Evolutionary conservation across 2,113 vertebrate genomes (phyloP).

Genomic region (Tursiops truncatus): DNA sequence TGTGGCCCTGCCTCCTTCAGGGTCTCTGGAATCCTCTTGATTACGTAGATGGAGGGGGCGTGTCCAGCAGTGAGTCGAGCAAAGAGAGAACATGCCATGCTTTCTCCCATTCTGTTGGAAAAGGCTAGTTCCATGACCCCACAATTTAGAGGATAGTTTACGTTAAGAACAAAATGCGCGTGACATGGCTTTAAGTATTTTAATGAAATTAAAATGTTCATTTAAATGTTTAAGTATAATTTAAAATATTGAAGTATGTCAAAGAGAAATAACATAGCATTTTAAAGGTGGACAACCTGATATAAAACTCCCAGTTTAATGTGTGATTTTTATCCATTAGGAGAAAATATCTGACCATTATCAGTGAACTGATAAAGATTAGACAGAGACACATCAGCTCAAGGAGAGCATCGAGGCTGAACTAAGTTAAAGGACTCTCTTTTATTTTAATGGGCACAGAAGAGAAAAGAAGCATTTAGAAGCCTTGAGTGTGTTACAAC

Average conservation of each 20-base stretch:
- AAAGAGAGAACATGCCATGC: background rate
- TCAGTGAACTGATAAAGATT: background rate
- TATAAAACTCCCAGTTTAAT: background rate
- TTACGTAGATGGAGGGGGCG: fast-evolving
- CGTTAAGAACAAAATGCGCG: background rate
- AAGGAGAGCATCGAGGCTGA: background rate
- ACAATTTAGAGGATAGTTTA: background rate
- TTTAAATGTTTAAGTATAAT: background rate
- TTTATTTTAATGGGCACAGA: background rate
- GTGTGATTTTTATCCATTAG: background rate
- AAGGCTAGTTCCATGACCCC: background rate
- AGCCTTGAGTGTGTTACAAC: background rate
- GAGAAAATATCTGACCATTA: background rate
- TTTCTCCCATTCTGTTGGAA: fast-evolving
- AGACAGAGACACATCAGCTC: background rate
- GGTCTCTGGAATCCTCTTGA: background rate
- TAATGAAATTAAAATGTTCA: background rate
- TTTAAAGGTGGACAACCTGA: background rate
- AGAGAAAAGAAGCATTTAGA: background rate
- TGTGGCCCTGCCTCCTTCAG: background rate
- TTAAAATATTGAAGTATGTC: background rate
- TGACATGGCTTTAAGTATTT: background rate
- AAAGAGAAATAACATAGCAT: background rate
- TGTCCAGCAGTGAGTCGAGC: background rate
- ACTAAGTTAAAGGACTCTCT: background rate